Evolutionary conservation across 1,140 invertebrate species (phyloP).

Genomic region (Heliconius melpomene): DNA sequence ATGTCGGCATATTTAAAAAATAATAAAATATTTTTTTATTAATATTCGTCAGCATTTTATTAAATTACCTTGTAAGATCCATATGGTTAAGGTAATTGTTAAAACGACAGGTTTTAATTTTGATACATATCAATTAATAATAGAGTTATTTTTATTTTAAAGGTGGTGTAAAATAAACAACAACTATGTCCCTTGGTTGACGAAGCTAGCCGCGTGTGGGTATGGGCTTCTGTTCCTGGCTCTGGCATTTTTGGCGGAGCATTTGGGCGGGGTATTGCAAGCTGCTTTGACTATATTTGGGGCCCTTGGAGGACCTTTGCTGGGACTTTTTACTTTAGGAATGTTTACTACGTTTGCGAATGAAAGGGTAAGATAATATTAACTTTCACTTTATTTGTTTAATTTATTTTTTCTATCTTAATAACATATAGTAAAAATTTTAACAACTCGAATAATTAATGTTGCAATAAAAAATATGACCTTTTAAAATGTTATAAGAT

Average conservation of each 20-base stretch:
- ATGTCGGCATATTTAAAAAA: too few relatives aligned
- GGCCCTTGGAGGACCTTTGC: slow-evolving; percentile 91
- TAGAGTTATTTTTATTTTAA: background rate
- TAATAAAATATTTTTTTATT: too few relatives aligned
- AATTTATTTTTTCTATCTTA: too few relatives aligned
- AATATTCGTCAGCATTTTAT: too few relatives aligned
- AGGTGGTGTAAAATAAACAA: slow-evolving; percentile 63
- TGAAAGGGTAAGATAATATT: slow-evolving; percentile 81
- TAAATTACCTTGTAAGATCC: too few relatives aligned
- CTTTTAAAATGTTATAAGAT: background rate
- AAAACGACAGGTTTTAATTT: too few relatives aligned
- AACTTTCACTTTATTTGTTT: too few relatives aligned
- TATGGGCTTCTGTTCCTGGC: slow-evolving; percentile 81
- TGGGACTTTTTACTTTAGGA: slow-evolving; percentile 92
- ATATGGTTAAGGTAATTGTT: too few relatives aligned
- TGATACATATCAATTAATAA: too few relatives aligned
- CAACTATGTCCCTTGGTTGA: slow-evolving; percentile 61
- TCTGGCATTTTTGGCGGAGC: slow-evolving; percentile 89
- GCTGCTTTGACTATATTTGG: slow-evolving; percentile 93
- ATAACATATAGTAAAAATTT: too few relatives aligned
- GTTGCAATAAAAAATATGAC: too few relatives aligned
- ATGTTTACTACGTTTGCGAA: slow-evolving; percentile 95
- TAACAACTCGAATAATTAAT: too few relatives aligned
- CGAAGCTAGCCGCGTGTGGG: slow-evolving; percentile 69
- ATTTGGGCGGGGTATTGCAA: slow-evolving; percentile 90